Percentiles rank a stretch among this genome's conserved stretches.
Evolutionary conservation across 2,797 vertebrate species (phyloP).

Genomic region (Perodicticus potto): DNA sequence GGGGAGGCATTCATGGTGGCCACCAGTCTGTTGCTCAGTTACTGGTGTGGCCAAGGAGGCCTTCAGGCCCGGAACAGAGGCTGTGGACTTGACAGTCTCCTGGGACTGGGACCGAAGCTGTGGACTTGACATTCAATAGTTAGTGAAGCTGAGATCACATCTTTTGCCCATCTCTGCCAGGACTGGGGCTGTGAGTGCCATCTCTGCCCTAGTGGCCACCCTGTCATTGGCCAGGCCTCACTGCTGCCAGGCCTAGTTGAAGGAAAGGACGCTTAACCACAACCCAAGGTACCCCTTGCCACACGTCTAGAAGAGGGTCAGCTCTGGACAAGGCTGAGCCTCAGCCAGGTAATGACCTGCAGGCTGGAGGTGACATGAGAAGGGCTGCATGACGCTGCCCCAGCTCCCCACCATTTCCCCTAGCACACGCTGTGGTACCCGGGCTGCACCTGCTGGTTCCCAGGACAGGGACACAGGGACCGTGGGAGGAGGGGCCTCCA

Average conservation of each 20-base stretch:
- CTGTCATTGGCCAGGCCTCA: neutral
- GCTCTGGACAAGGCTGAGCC: accelerated
- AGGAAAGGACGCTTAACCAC: neutral
- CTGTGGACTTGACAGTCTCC: neutral
- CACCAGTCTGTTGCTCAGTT: neutral
- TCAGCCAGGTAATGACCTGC: accelerated
- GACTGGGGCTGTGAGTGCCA: too few species aligned
- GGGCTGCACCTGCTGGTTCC: too few species aligned
- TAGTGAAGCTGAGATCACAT: neutral
- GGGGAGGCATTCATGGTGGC: neutral
- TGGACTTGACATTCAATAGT: neutral
- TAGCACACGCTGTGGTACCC: neutral
- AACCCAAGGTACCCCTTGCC: neutral
- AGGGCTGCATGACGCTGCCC: accelerated
- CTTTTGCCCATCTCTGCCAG: neutral
- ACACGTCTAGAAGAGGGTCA: accelerated
- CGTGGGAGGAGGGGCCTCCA: accelerated
- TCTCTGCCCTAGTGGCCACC: neutral
- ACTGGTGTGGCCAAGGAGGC: neutral
- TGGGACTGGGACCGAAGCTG: neutral
- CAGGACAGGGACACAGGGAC: accelerated
- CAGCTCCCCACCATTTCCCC: neutral
- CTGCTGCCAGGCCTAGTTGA: neutral
- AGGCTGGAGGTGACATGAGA: neutral
- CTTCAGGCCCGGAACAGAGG: neutral